phyloP scores from a whole-genome alignment of 2,113 vertebrate species.

The Lasiurus borealis region DNA sequence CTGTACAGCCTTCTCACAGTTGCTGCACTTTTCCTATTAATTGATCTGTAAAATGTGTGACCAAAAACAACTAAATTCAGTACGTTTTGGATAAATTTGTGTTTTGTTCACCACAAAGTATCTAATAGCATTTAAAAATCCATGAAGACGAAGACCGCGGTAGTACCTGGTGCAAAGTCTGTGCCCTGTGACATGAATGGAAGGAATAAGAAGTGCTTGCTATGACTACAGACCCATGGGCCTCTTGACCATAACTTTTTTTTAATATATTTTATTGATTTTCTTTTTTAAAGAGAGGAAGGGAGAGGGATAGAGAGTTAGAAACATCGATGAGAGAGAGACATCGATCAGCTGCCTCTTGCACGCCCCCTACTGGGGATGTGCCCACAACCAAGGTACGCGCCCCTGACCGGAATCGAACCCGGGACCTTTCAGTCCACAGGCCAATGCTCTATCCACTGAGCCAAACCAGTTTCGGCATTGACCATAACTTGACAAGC shows the following conservation, averaged over 20 bases:
- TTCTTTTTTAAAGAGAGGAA: too few relatives aligned
- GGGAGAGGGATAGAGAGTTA: too few relatives aligned
- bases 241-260: neutral
- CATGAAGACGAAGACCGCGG: neutral
- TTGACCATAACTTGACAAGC: neutral
- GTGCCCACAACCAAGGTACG: too few relatives aligned
- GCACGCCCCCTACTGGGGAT: too few relatives aligned
- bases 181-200: neutral
- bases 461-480: too few relatives aligned
- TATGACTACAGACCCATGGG: neutral
- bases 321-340: too few relatives aligned
- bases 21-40: neutral
- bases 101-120: conserved; percentile 32
- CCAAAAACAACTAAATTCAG: neutral
- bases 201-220: neutral
- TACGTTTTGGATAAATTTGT: neutral
- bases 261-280: too few relatives aligned
- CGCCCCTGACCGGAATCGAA: too few relatives aligned
- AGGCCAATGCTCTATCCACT: too few relatives aligned
- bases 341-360: too few relatives aligned
- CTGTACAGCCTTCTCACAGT: neutral
- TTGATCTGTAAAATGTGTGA: neutral
- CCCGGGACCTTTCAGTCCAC: too few relatives aligned
- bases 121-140: neutral
- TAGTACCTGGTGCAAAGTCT: rapidly evolving